These are phyloP conservation scores for Conger conger DNA, from an alignment of 2,113 vertebrate species.

Conservation along the genomic window DNA sequence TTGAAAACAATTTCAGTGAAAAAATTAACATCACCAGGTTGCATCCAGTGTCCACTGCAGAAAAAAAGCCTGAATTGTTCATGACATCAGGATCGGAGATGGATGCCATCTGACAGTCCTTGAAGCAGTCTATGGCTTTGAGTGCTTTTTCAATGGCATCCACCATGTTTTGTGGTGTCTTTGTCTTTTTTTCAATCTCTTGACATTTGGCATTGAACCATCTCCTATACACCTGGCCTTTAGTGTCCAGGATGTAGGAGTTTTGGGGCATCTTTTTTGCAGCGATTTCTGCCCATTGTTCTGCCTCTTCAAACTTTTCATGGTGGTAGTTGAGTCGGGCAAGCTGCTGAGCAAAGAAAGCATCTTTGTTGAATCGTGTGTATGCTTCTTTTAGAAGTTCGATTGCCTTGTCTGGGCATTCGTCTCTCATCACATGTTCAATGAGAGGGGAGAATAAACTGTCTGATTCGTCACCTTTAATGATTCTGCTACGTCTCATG, in stretches of 20 bases:
- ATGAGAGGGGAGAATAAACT: slow-evolving; percentile 66
- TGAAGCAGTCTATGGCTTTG: slow-evolving; percentile 65
- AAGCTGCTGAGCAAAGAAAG: slow-evolving; percentile 69
- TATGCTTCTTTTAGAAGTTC: slow-evolving; percentile 61
- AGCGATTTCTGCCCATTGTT: slow-evolving; percentile 59
- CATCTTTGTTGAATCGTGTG: slow-evolving; percentile 56
- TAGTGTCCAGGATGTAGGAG: slow-evolving; percentile 64
- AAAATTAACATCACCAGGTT: slow-evolving; percentile 62
- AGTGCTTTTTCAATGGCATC: slow-evolving; percentile 58
- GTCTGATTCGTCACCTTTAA: slow-evolving; percentile 63
- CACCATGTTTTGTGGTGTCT: slow-evolving; percentile 15
- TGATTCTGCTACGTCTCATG: slow-evolving; percentile 63
- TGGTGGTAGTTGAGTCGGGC: slow-evolving; percentile 63
- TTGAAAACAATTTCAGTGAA: slow-evolving; percentile 47
- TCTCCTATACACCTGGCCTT: slow-evolving; percentile 65
- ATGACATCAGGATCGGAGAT: slow-evolving; percentile 52
- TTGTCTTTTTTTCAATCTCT: slow-evolving; percentile 31
- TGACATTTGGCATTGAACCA: slow-evolving; percentile 62
- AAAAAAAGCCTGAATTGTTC: slow-evolving; percentile 64
- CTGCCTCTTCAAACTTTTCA: slow-evolving; percentile 61
- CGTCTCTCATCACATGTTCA: slow-evolving; percentile 56
- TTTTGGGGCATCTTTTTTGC: slow-evolving; percentile 50
- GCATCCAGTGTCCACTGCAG: slow-evolving; percentile 71
- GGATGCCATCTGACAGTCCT: slow-evolving; percentile 56
- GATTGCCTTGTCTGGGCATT: slow-evolving; percentile 61